These are phyloP conservation scores for Dasysyrphus albostriatus DNA, from an alignment of 2,888 invertebrate genomes.

Conservation along the genomic window DNA sequence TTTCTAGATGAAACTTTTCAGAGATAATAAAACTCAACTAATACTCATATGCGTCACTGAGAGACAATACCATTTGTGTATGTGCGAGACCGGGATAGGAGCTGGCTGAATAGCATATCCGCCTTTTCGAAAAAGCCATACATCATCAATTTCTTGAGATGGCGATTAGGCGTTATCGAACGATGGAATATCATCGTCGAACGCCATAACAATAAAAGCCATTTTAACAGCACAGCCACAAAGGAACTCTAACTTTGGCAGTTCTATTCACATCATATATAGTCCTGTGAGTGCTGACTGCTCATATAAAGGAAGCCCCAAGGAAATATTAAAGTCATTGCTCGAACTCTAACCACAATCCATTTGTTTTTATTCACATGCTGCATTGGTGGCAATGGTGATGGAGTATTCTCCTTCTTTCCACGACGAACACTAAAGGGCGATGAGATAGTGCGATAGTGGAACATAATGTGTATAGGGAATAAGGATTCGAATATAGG, in stretches of 20 bases:
- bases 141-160: constrained; percentile 78
- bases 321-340: constrained; percentile 74
- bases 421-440: constrained; percentile 58
- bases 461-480: constrained; percentile 27
- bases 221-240: constrained; percentile 72
- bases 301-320: constrained; percentile 63
- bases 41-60: constrained; percentile 36
- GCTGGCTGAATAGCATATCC: constrained; percentile 47
- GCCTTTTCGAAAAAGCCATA: constrained; percentile 75
- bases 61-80: constrained; percentile 33
- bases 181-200: constrained; percentile 75
- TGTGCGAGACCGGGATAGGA: background rate
- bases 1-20: constrained; percentile 71
- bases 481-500: constrained; percentile 27
- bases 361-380: constrained; percentile 75
- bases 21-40: constrained; percentile 60
- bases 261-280: background rate
- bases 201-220: constrained; percentile 78
- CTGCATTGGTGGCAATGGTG: constrained; percentile 16
- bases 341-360: constrained; percentile 64
- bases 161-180: constrained; percentile 77
- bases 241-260: constrained; percentile 41
- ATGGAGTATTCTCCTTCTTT: constrained; percentile 57
- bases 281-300: constrained; percentile 30
- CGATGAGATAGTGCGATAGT: constrained; percentile 69